Evolutionary conservation across 2,113 vertebrate species (phyloP).

Genomic region (Nansenia antarctica): DNA sequence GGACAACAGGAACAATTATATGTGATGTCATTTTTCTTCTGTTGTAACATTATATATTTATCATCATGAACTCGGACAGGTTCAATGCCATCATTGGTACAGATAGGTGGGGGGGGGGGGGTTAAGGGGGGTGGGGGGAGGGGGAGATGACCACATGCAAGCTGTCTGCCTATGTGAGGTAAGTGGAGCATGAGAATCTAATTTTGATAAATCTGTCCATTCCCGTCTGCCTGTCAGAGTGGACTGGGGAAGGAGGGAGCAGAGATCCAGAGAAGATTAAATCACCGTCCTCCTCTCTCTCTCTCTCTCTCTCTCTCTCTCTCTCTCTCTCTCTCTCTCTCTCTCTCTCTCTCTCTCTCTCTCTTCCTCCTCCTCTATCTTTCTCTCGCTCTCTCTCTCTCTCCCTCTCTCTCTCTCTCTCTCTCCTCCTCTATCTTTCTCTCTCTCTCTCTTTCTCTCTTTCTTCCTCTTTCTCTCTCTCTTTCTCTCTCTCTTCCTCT

Average conservation of each 20-base stretch:
- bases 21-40: slow-evolving; percentile 31
- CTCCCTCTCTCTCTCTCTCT: slow-evolving; percentile 35
- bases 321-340: slow-evolving; percentile 42
- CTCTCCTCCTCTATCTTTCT: slow-evolving; percentile 20
- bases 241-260: slow-evolving; percentile 58
- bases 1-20: neutral
- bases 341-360: slow-evolving; percentile 43
- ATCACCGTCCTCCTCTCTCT: slow-evolving; percentile 50
- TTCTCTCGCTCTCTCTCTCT: slow-evolving; percentile 46
- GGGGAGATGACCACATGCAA: slow-evolving; percentile 40
- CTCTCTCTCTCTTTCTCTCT: slow-evolving; percentile 46
- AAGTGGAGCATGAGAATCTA: slow-evolving; percentile 67
- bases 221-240: slow-evolving; percentile 61
- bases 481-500: slow-evolving; percentile 27
- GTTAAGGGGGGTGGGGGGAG: slow-evolving; percentile 13
- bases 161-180: slow-evolving; percentile 61
- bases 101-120: slow-evolving; percentile 16
- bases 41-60: slow-evolving; percentile 23
- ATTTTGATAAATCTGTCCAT: slow-evolving; percentile 70
- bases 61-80: slow-evolving; percentile 26
- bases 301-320: slow-evolving; percentile 46
- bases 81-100: slow-evolving; percentile 46
- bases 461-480: slow-evolving; percentile 44
- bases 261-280: slow-evolving; percentile 68
- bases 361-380: too few species aligned